A percentile compares a stretch with the other conserved stretches of the same genome.
These are phyloP conservation scores for Hydropsyche betteni DNA, from an alignment of 2,888 invertebrate species.

Conservation along the genomic window DNA sequence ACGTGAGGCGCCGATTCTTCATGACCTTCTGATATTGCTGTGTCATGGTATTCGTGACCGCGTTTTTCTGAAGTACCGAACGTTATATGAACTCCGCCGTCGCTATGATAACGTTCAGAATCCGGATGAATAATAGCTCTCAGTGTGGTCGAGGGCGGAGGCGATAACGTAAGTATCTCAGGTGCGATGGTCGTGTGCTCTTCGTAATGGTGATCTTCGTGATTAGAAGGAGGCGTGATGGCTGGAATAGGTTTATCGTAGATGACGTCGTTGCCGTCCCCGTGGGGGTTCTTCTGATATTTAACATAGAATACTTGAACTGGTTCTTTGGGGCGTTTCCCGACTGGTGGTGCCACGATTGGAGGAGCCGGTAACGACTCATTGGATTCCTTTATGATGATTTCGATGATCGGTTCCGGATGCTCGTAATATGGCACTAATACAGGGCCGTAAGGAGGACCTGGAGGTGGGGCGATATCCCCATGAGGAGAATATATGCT, in stretches of 20 bases:
- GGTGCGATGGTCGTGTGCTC: slow-evolving; percentile 68
- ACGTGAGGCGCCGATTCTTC: slow-evolving; percentile 75
- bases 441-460: slow-evolving; percentile 63
- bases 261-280: slow-evolving; percentile 75
- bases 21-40: slow-evolving; percentile 59
- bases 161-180: slow-evolving; percentile 57
- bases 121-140: slow-evolving; percentile 87
- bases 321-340: slow-evolving; percentile 73
- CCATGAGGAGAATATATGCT: slow-evolving; percentile 63
- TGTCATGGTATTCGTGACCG: slow-evolving; percentile 54
- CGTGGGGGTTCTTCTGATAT: slow-evolving; percentile 83
- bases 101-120: slow-evolving; percentile 83
- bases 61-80: slow-evolving; percentile 72
- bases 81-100: slow-evolving; percentile 82
- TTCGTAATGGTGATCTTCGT: slow-evolving; percentile 67
- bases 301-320: slow-evolving; percentile 92
- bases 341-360: slow-evolving; percentile 62
- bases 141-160: slow-evolving; percentile 78
- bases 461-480: slow-evolving; percentile 58
- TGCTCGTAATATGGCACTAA: slow-evolving; percentile 73
- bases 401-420: slow-evolving; percentile 91
- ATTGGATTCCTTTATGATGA: slow-evolving; percentile 90
- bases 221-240: slow-evolving; percentile 74
- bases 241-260: slow-evolving; percentile 85
- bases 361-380: slow-evolving; percentile 77